Evolutionary conservation across 2,888 invertebrate genomes (phyloP), one percentile per base, ranked within the genome.

Genomic region (Pheosia tremula): DNA sequence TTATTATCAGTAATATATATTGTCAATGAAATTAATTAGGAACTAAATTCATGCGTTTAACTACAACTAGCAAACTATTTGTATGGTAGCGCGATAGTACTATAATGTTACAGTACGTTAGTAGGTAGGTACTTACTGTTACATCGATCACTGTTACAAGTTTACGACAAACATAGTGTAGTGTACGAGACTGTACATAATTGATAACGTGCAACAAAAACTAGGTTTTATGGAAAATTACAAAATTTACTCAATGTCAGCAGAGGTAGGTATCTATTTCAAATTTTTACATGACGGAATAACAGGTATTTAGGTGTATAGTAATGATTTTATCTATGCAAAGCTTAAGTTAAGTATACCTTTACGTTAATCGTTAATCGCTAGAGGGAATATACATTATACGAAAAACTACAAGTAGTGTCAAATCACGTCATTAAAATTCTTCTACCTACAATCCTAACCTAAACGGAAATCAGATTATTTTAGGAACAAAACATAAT

Each of bases 1-100:
- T 24, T 11, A 54, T 10, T 3, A 56, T 24, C 8, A 9, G 9
- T 43, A 24, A 39, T 39, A 4, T 39, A 8, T n/a, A 43, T 43
- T 43, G n/a, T 37, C 8, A 6, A 58, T 59, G 38, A 57, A 59
- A 62, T 57, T 57, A 63, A 41, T 64, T 56, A 24, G 24, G 24
- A 24, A 58, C 61, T 69, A 69, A 72, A 70, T 61, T 71, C 77
- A 78, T 75, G 72, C 71, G 69, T 36, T 59, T 45, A 55, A 52
- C 71, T 73, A 73, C 58, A 8, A 57, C 66, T 70, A 74, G 59
- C 70, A 68, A 63, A 52, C 36, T 5, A 58, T 24, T 24, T 24
- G 24, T 24, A 67, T 68, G 69, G 67, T 69, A 64, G 62, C 37
- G 67, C 59, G 65, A 71, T 56, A 9, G 43, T 43, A 43, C 43